These are phyloP conservation scores for Drosophila robusta DNA, from an alignment of 2,888 invertebrate species.

Conservation along the genomic window DNA sequence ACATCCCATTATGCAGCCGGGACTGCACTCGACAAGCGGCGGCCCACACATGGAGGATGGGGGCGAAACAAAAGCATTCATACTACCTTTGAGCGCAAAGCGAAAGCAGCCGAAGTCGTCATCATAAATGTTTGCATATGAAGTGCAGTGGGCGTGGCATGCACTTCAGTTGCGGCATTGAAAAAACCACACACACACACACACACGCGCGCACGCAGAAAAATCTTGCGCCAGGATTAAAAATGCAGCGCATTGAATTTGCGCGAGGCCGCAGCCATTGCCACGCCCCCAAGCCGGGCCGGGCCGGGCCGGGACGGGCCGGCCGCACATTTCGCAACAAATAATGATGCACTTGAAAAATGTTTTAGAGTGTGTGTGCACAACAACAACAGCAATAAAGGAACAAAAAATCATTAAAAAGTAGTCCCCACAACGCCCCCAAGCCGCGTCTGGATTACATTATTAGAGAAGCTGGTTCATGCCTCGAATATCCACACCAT, in stretches of 20 bases:
- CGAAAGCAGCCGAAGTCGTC: conserved; percentile 48
- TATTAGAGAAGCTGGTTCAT: conserved; percentile 56
- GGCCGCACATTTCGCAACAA: conserved; percentile 67
- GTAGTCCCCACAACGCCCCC: conserved; percentile 18
- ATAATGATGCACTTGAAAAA: conserved; percentile 80
- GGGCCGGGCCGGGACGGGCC: background rate
- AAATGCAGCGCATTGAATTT: conserved; percentile 80
- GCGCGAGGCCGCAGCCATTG: conserved; percentile 50
- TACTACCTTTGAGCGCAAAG: conserved; percentile 68
- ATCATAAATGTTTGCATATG: conserved; percentile 79
- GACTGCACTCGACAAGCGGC: conserved; percentile 70
- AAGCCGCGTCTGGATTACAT: conserved; percentile 42
- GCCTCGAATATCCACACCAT: conserved; percentile 63
- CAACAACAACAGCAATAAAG: conserved; percentile 22
- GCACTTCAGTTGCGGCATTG: conserved; percentile 79
- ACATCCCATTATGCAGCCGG: conserved; percentile 77
- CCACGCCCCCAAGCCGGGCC: conserved; percentile 7
- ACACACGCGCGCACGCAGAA: conserved; percentile 33
- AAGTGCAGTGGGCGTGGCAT: conserved; percentile 70
- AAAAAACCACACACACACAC: conserved; percentile 34
- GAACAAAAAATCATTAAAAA: conserved; percentile 73
- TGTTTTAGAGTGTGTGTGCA: conserved; percentile 59
- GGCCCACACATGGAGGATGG: conserved; percentile 47
- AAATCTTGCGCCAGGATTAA: conserved; percentile 74
- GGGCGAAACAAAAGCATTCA: conserved; percentile 64